Percentiles rank a stretch among this genome's conserved stretches.
These are phyloP conservation scores for Papilio dardanus DNA, from an alignment of 1,140 invertebrate genomes.

Conservation along the genomic window DNA sequence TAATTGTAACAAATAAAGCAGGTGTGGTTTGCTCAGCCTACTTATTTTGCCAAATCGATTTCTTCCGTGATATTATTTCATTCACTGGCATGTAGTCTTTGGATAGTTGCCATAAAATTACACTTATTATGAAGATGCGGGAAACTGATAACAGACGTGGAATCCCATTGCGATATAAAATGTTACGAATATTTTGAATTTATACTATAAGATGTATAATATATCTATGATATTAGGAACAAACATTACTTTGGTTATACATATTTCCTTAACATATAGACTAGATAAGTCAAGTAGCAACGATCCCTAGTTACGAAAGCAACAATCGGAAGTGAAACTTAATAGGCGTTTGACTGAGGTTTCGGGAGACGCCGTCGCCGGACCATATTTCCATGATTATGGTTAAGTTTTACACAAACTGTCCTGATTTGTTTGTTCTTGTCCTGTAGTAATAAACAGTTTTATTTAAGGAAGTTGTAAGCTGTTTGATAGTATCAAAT, in stretches of 20 bases:
- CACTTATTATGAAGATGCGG: conserved; percentile 30
- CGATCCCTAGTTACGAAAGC: too few species aligned
- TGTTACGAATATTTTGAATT: neutral
- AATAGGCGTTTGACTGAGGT: too few species aligned
- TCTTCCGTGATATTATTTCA: conserved; percentile 39
- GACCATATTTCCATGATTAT: too few species aligned
- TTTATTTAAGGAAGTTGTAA: neutral
- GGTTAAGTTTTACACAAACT: too few species aligned
- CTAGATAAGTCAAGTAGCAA: too few species aligned
- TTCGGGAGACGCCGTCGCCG: too few species aligned
- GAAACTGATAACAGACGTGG: conserved; percentile 22
- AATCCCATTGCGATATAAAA: neutral
- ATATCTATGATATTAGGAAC: too few species aligned
- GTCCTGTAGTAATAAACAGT: too few species aligned
- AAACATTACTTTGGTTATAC: too few species aligned
- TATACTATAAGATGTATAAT: neutral
- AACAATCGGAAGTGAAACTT: too few species aligned
- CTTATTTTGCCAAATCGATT: conserved; percentile 43
- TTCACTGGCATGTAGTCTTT: conserved; percentile 39
- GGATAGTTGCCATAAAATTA: conserved; percentile 41
- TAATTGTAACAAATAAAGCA: neutral
- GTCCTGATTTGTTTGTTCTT: too few species aligned
- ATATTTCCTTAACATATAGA: too few species aligned
- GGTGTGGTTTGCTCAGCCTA: conserved; percentile 3
- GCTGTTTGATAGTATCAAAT: neutral